Evolutionary conservation across 2,797 vertebrate genomes (phyloP).

Genomic region (Coccyzus lansbergi): DNA sequence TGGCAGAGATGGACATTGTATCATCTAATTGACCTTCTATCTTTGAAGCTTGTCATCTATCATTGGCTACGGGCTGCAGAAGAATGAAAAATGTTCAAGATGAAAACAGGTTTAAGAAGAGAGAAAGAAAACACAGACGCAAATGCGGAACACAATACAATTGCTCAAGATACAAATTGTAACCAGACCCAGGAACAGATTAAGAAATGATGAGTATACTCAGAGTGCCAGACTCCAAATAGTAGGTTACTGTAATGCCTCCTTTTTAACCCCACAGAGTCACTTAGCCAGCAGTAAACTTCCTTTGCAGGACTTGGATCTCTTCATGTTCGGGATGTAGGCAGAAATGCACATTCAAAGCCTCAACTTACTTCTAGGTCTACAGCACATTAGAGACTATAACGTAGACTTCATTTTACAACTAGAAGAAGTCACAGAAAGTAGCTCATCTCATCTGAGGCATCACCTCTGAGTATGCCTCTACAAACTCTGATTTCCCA

Average conservation of each 20-base stretch:
- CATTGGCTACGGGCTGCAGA: conserved; percentile 8
- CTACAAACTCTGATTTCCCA: background rate
- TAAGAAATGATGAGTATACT: conserved; percentile 39
- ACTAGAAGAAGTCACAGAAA: background rate
- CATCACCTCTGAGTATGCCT: background rate
- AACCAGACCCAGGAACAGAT: conserved; percentile 29
- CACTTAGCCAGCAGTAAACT: background rate
- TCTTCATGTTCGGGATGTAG: background rate
- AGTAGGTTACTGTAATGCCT: conserved; percentile 50
- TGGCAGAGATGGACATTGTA: background rate
- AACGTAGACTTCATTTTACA: background rate
- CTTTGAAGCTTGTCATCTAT: conserved; percentile 37
- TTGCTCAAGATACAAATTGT: conserved; percentile 62
- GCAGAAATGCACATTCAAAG: background rate
- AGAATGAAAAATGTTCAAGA: conserved; percentile 38
- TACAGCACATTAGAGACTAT: background rate
- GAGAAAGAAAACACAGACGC: conserved; percentile 45
- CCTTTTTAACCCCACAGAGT: conserved; percentile 32
- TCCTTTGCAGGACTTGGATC: background rate
- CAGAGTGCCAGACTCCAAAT: conserved; percentile 42
- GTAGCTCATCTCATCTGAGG: background rate
- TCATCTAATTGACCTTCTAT: conserved; percentile 39
- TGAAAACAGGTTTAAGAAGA: conserved; percentile 61
- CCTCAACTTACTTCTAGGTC: background rate
- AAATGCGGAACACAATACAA: background rate